Base-by-base conservation (phyloP, 2,888 invertebrate genomes). In the Buathra laborator region DNA sequence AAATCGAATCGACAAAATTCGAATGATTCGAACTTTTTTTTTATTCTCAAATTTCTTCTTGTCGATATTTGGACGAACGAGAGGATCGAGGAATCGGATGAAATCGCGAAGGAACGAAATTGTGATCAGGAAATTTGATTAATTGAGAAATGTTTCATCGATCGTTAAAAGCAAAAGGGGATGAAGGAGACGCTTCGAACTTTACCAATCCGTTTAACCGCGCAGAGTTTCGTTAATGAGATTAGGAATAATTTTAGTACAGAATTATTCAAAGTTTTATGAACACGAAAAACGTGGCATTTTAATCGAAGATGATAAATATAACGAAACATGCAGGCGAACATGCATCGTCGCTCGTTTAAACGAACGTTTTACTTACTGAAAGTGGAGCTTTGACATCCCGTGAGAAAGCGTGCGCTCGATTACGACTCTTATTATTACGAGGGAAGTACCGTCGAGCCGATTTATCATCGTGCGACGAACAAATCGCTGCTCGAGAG, bases 361-460 rank as follows among this genome's bases (percentile, higher is more conserved):
- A 19, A 14, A 51, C 29, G 62, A 44, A 44, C 37, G 44, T 16
- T 32, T 81, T 84, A 84, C 84, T 84, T 84, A 84, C 84, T 81
- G 62, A 46, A 81, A 74, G 64, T 59, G 67, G 56, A 64, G 56
- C 16, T 82, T 56, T 67, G 51, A 75, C 32, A 66, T 84, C 83
- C 79, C 44, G 70, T 80, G 80, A 53, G 62, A 79, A 79, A 79
- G 79, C 74, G 79, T 79, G 83, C 78, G 83, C 78, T 83, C 78
- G 79, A 46, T 68, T 29, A 71, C 10, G 14, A 48, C 46, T 48
- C 14, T 48, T 48, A 46, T 24, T 24, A 9, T 29, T 2, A 32
- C 16, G 32, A 66, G 76, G 19, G 51, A 14, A 53, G 48, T 48
- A 66, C n/a, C 19, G n/a, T 19, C 75, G 64, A 64, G 48, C 10